Conservation (phyloP, 2,888 invertebrate genomes). For the Ametastegia equiseti region DNA sequence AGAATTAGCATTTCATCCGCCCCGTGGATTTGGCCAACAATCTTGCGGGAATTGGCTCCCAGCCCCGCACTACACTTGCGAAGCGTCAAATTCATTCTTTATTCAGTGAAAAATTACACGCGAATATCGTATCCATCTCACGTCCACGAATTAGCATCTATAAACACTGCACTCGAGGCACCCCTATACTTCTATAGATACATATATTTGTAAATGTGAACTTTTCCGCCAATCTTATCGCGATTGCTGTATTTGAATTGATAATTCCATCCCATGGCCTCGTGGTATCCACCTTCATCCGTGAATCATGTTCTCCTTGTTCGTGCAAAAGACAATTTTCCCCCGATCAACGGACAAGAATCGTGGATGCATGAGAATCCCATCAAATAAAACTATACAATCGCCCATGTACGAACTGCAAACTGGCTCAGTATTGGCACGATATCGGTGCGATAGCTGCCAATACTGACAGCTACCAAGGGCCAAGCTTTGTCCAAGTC, state of each 20-base stretch:
- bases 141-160: conserved; percentile 42
- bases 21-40: conserved; percentile 47
- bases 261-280: conserved; percentile 2
- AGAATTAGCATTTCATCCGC: conserved; percentile 69
- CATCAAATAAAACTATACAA: no score
- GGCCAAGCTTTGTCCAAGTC: no score
- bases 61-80: conserved; percentile 8
- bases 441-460: no score
- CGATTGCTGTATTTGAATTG: conserved; percentile 18
- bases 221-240: neutral
- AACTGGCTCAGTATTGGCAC: no score
- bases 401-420: no score
- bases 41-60: conserved; percentile 46
- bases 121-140: conserved; percentile 42
- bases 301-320: neutral
- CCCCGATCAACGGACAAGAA: neutral
- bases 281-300: neutral
- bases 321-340: neutral
- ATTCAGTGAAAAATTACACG: conserved; percentile 47
- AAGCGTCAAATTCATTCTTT: conserved; percentile 48
- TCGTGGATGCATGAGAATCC: neutral
- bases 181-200: neutral
- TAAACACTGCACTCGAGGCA: conserved; percentile 34
- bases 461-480: no score
- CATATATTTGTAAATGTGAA: neutral